Evolutionary conservation across 37 sponge, comb jelly and placozoan genomes (phyloP).

Genomic region (Amphimedon queenslandica): DNA sequence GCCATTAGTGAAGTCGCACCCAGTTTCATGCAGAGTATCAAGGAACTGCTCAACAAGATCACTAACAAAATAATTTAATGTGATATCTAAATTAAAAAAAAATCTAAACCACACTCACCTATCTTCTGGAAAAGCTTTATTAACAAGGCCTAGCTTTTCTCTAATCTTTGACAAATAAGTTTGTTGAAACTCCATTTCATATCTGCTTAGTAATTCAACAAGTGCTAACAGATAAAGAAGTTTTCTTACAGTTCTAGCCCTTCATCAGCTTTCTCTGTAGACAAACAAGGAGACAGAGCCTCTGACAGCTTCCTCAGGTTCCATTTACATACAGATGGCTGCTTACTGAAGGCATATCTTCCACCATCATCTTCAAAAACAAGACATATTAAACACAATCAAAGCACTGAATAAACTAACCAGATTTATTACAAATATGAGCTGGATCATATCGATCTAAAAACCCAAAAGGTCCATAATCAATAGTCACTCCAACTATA

Average conservation of each 20-base stretch:
- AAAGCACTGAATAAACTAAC: no score
- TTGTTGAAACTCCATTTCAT: constrained; percentile 66
- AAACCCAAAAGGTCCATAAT: constrained; percentile 98
- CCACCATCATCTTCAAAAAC: constrained; percentile 67
- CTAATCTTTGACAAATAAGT: constrained; percentile 64
- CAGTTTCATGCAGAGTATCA: constrained; percentile 82
- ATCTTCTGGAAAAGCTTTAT: constrained; percentile 35
- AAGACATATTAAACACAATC: no score
- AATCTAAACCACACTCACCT: constrained; percentile 19
- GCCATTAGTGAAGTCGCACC: constrained; percentile 84
- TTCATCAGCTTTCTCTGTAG: constrained; percentile 17
- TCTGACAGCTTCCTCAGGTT: constrained; percentile 89
- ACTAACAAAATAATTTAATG: constrained; percentile 9
- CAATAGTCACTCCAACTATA: constrained; percentile 93
- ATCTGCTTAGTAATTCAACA: constrained; percentile 31
- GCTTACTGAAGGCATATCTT: constrained; percentile 74
- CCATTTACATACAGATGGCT: constrained; percentile 90
- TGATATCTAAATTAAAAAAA: no score
- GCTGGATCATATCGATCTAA: constrained; percentile 86
- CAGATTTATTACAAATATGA: constrained; percentile 85
- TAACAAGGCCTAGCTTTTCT: constrained; percentile 38
- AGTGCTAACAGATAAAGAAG: background rate
- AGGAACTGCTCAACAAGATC: constrained; percentile 62
- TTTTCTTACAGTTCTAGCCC: constrained; percentile 55
- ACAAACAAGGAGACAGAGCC: constrained; percentile 59